phyloP scores from a whole-genome alignment of 2,888 invertebrate genomes.

The Orthosia incerta region DNA sequence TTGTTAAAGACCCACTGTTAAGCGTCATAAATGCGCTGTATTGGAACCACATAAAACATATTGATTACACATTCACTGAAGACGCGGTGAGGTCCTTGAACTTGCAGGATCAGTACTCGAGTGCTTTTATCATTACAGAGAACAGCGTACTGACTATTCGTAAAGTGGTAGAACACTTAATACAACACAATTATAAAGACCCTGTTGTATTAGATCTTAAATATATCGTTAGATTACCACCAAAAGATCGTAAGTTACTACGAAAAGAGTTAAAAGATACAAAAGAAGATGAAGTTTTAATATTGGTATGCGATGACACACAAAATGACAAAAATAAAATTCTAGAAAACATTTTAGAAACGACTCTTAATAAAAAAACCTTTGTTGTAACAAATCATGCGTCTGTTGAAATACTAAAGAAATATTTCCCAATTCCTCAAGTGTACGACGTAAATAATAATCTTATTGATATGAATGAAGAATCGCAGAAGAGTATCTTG shows the following conservation, averaged over 20 bases:
- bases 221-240: conserved; percentile 13
- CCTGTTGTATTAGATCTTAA: conserved; percentile 22
- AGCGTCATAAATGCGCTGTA: conserved; percentile 15
- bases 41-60: conserved; percentile 11
- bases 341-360: conserved; percentile 11
- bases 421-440: conserved; percentile 23
- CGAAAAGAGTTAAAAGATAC: conserved; percentile 1
- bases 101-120: conserved; percentile 1
- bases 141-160: conserved; percentile 9
- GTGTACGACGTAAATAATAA: conserved; percentile 15
- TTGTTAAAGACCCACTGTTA: conserved; percentile 37
- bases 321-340: not conserved
- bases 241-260: conserved; percentile 1
- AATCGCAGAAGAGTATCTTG: conserved; percentile 25
- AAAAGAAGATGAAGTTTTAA: not conserved
- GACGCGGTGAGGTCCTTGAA: conserved; percentile 18
- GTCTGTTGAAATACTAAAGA: conserved; percentile 1
- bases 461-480: conserved; percentile 23
- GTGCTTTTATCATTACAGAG: conserved; percentile 20
- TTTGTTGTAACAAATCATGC: conserved; percentile 14
- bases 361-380: not conserved
- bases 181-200: not conserved
- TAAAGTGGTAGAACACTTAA: conserved; percentile 20
- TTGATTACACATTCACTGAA: conserved; percentile 29
- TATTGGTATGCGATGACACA: conserved; percentile 16